Conservation (phyloP, 2,797 vertebrate species). For the Neosilurus hyrtlii region DNA sequence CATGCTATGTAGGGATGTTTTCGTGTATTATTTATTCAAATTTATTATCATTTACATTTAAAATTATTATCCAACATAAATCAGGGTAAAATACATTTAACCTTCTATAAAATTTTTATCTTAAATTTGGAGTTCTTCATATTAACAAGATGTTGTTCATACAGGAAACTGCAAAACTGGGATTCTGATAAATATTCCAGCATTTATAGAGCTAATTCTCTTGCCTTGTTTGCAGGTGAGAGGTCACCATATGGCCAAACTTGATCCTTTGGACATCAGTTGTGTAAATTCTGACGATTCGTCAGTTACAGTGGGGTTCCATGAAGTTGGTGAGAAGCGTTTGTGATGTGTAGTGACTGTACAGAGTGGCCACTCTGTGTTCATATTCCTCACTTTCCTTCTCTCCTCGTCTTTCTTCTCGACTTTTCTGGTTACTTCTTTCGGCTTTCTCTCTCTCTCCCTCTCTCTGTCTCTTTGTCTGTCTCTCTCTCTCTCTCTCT, state of each 20-base stretch:
- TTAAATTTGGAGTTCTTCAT: background rate
- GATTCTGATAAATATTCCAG: background rate
- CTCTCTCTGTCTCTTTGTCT: slow-evolving; percentile 19
- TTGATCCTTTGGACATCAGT: slow-evolving; percentile 89
- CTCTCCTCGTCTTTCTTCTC: slow-evolving; percentile 21
- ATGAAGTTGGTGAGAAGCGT: slow-evolving; percentile 85
- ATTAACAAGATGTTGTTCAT: background rate
- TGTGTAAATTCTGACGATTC: slow-evolving; percentile 92
- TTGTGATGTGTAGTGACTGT: slow-evolving; percentile 39
- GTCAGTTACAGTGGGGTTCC: slow-evolving; percentile 82
- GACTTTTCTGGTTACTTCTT: slow-evolving; percentile 31
- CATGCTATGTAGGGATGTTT: no score
- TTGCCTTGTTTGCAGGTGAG: slow-evolving; percentile 67
- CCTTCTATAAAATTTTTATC: background rate
- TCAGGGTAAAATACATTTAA: background rate
- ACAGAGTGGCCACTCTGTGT: slow-evolving; percentile 30
- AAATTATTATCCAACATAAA: no score
- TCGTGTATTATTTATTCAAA: no score
- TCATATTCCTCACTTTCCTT: slow-evolving; percentile 23
- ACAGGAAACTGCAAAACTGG: background rate
- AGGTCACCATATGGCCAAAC: slow-evolving; percentile 92
- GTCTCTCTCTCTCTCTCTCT: slow-evolving; percentile 36
- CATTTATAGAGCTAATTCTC: slow-evolving; percentile 20
- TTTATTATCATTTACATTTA: background rate
- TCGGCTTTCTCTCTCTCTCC: background rate